Percentiles rank a stretch among this genome's conserved stretches.
Conservation (phyloP, 2,797 vertebrate species). For the Enteromius trimaculatus region DNA sequence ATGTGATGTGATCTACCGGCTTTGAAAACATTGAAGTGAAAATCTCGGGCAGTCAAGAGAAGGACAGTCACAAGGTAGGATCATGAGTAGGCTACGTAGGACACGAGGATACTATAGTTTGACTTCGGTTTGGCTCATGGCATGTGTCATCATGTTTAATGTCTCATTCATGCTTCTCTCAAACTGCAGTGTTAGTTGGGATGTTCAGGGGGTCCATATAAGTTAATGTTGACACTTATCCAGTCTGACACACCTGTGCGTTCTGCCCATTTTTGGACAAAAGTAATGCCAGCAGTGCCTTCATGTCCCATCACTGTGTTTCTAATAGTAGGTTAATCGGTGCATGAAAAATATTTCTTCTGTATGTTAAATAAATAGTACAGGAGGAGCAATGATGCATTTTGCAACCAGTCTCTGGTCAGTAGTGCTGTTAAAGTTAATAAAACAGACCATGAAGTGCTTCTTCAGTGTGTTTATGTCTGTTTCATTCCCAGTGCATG, state of each 20-base stretch:
- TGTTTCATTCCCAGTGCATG: slow-evolving; percentile 9
- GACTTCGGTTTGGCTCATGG: not conserved
- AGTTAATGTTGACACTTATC: slow-evolving; percentile 26
- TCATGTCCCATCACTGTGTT: not conserved
- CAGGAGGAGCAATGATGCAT: not conserved
- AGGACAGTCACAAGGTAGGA: slow-evolving; percentile 73
- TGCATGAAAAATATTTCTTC: not conserved
- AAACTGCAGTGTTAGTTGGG: not conserved
- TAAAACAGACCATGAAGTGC: not conserved
- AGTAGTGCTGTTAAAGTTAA: not conserved
- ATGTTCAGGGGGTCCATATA: slow-evolving; percentile 18
- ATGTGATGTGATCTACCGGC: slow-evolving; percentile 60
- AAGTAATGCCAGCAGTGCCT: slow-evolving; percentile 25
- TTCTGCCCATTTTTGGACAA: slow-evolving; percentile 66
- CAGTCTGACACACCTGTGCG: slow-evolving; percentile 72
- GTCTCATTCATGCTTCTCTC: not conserved
- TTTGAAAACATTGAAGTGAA: slow-evolving; percentile 47
- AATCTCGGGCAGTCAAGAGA: slow-evolving; percentile 53
- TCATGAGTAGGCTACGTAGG: not conserved
- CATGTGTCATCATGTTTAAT: not conserved
- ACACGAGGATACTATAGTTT: not conserved
- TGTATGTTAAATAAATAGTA: not conserved
- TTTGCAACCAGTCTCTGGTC: not conserved
- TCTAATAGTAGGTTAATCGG: not conserved
- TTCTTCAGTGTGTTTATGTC: slow-evolving; percentile 12